Evolutionary conservation across 2,113 vertebrate species (phyloP).

Genomic region (Origma solitaria): DNA sequence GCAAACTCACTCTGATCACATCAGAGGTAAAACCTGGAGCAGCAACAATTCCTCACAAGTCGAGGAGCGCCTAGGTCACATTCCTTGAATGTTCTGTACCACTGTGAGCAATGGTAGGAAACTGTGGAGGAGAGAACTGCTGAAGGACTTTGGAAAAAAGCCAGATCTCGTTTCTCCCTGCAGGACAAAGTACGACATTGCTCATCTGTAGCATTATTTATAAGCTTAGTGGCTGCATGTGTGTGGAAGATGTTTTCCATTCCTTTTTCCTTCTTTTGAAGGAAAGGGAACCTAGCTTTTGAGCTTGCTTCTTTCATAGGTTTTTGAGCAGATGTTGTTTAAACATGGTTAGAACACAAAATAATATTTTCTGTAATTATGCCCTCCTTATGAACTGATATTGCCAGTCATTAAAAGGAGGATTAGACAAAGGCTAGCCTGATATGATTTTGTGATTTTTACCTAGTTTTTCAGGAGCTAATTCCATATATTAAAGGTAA

Average conservation of each 20-base stretch:
- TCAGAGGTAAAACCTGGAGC: neutral
- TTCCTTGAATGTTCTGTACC: neutral
- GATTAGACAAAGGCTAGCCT: neutral
- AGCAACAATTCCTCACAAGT: neutral
- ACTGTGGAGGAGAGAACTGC: neutral
- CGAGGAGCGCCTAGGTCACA: fast-evolving
- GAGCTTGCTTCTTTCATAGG: neutral
- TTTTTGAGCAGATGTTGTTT: neutral
- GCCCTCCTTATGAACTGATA: neutral
- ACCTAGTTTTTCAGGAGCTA: neutral
- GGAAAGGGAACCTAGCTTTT: neutral
- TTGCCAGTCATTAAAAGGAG: neutral
- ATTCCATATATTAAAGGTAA: neutral
- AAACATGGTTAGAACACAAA: neutral
- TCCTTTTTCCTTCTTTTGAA: neutral
- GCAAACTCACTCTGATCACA: neutral
- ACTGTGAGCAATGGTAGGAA: neutral
- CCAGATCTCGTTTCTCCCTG: neutral
- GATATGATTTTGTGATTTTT: neutral
- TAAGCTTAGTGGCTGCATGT: neutral
- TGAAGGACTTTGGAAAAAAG: neutral
- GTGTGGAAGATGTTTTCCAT: fast-evolving
- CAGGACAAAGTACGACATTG: neutral
- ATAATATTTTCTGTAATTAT: neutral
- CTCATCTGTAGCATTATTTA: neutral